Conservation (phyloP, 2,797 vertebrate species). For the Melopsittacus undulatus region DNA sequence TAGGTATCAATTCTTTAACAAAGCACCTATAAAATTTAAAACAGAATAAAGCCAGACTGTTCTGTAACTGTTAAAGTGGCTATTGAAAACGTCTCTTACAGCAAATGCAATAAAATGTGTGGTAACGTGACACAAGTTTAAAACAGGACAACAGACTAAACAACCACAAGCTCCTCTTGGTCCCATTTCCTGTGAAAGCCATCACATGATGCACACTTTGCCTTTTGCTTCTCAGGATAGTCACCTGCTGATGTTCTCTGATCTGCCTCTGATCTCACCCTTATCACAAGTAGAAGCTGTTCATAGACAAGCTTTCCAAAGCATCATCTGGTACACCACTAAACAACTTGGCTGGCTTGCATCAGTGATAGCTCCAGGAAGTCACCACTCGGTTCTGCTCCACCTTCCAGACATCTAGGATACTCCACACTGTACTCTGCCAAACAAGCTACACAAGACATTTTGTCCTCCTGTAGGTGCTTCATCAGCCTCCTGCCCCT, state of each 20-base stretch:
- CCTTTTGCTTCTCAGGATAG: background rate
- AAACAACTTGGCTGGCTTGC: background rate
- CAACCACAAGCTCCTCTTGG: background rate
- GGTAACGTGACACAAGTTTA: rapidly evolving
- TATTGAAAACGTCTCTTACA: background rate
- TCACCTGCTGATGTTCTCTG: background rate
- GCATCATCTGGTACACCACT: background rate
- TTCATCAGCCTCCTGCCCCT: background rate
- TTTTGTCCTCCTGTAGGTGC: background rate
- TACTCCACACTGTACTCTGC: rapidly evolving
- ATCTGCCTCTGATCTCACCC: background rate
- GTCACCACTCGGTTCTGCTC: background rate
- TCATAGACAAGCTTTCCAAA: background rate
- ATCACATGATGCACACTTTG: rapidly evolving
- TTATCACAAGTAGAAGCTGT: background rate
- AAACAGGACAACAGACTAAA: background rate
- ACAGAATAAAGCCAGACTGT: background rate
- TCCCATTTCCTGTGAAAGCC: background rate
- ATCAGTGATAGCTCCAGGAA: background rate
- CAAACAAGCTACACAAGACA: background rate
- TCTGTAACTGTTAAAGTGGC: background rate
- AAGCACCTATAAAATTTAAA: background rate
- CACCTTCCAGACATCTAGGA: background rate
- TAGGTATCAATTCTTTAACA: background rate
- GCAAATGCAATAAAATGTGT: background rate